Conservation (phyloP, 2,113 vertebrate species). For the Zapus hudsonius region DNA sequence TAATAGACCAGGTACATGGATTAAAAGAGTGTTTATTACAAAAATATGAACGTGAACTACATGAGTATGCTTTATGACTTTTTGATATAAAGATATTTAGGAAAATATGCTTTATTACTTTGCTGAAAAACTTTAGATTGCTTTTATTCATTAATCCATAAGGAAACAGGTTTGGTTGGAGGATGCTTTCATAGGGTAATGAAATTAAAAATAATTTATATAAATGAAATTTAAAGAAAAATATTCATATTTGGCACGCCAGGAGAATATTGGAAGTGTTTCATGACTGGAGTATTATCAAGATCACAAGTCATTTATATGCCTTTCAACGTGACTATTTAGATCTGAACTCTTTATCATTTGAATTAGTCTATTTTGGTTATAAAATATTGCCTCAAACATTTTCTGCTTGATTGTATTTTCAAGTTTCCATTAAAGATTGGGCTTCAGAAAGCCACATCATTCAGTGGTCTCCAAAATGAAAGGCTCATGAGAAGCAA, state of each 20-base stretch:
- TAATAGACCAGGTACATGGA: not conserved
- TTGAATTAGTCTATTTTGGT: not conserved
- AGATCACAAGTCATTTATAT: not conserved
- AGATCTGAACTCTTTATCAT: not conserved
- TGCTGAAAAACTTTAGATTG: not conserved
- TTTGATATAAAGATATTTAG: not conserved
- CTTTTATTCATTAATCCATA: conserved; percentile 15
- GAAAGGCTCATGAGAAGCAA: not conserved
- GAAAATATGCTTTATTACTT: conserved; percentile 5
- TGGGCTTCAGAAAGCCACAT: not conserved
- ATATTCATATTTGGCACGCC: not conserved
- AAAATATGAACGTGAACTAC: not conserved
- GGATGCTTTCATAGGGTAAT: not conserved
- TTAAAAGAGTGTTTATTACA: conserved; percentile 25
- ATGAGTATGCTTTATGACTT: not conserved
- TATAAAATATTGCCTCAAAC: not conserved
- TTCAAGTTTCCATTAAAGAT: not conserved
- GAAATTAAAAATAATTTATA: conserved; percentile 3
- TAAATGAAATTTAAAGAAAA: not conserved
- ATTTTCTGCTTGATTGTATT: not conserved
- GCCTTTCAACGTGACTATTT: not conserved
- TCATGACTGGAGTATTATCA: not conserved
- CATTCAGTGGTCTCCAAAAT: not conserved
- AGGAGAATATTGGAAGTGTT: not conserved
- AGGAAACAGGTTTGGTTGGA: not conserved